These are phyloP conservation scores for Drosophila antonietae DNA, from an alignment of 2,888 invertebrate species.

Conservation along the genomic window DNA sequence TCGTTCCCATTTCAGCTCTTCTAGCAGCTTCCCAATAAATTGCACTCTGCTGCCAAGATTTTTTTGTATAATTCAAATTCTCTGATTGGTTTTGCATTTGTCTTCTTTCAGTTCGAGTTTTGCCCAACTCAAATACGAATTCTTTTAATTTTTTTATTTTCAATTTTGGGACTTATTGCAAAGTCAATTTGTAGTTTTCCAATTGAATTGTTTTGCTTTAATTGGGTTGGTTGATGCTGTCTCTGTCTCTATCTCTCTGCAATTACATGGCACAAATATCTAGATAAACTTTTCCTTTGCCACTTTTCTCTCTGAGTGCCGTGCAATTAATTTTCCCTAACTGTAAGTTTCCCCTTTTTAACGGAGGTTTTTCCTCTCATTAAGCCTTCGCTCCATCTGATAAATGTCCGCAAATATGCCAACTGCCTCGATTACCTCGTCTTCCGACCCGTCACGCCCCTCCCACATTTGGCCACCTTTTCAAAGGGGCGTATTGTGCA, in stretches of 20 bases:
- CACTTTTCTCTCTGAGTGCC: conserved; percentile 42
- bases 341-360: conserved; percentile 27
- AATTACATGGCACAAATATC: conserved; percentile 58
- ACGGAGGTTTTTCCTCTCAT: conserved; percentile 39
- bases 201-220: conserved; percentile 55
- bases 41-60: conserved; percentile 58
- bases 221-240: conserved; percentile 28
- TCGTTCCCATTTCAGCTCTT: not conserved
- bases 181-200: conserved; percentile 56
- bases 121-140: conserved; percentile 31
- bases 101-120: conserved; percentile 32
- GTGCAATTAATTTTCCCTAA: conserved; percentile 55
- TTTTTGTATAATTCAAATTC: conserved; percentile 74
- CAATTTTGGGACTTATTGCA: conserved; percentile 42
- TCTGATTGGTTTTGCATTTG: conserved; percentile 66
- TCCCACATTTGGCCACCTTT: not conserved
- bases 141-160: not conserved
- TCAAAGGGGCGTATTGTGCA: conserved; percentile 12
- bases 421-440: conserved; percentile 15
- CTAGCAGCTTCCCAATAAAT: conserved; percentile 67
- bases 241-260: conserved; percentile 9
- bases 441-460: conserved; percentile 1
- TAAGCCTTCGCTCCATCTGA: conserved; percentile 32
- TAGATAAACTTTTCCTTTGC: conserved; percentile 46
- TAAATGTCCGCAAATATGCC: conserved; percentile 46